A percentile compares a stretch with the other conserved stretches of the same genome.
phyloP scores from a whole-genome alignment of 2,797 vertebrate genomes.

The Melanotaenia maccullochi region DNA sequence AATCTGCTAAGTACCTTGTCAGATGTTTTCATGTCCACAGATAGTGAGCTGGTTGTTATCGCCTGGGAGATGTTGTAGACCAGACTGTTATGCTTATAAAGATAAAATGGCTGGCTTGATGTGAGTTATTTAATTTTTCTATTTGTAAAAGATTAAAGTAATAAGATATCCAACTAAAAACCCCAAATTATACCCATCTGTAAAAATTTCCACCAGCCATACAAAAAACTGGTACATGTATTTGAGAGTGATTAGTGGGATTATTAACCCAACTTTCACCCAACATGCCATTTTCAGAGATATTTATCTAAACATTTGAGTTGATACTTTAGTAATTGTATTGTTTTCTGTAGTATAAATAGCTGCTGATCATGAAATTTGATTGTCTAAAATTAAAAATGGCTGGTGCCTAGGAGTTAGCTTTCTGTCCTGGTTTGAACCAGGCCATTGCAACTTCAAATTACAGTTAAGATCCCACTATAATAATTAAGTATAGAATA shows the following conservation, averaged over 20 bases:
- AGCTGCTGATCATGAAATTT: conserved; percentile 12
- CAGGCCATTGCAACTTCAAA: conserved; percentile 16
- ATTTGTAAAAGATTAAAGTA: not conserved
- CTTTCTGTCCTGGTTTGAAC: conserved; percentile 27
- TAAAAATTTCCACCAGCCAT: conserved; percentile 12
- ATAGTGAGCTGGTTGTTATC: conserved; percentile 57
- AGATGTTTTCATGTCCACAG: conserved; percentile 67
- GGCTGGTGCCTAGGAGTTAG: not conserved
- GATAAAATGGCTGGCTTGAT: conserved; percentile 29
- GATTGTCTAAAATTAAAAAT: not conserved
- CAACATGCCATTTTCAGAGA: not conserved
- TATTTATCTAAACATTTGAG: not conserved
- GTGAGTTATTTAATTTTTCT: conserved; percentile 11
- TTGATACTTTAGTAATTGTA: not conserved
- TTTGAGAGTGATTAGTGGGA: conserved; percentile 8
- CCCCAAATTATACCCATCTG: not conserved
- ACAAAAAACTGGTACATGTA: not conserved
- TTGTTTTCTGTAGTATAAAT: conserved; percentile 21
- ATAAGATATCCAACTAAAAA: not conserved
- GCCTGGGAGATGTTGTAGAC: conserved; percentile 56
- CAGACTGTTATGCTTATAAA: conserved; percentile 40
- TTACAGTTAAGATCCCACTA: conserved; percentile 42
- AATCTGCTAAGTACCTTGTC: conserved; percentile 27
- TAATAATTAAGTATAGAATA: conserved; percentile 6
- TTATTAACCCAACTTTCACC: not conserved